These are phyloP conservation scores for Rhagonycha lutea DNA, from an alignment of 2,888 invertebrate genomes.

Conservation along the genomic window DNA sequence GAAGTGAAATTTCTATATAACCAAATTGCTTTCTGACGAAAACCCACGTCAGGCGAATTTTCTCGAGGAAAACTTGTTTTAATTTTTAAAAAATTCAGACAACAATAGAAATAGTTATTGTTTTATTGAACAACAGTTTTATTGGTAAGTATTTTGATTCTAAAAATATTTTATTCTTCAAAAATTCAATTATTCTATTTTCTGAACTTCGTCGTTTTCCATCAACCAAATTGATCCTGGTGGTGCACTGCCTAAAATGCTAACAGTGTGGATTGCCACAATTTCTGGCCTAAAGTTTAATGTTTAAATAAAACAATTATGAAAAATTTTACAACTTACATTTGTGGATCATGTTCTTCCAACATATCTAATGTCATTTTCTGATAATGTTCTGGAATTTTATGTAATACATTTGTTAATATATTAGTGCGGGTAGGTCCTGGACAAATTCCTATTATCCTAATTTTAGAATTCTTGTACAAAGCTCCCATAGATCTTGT, in stretches of 20 bases:
- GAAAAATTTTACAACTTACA: neutral
- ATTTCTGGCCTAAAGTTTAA: neutral
- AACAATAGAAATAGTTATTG: neutral
- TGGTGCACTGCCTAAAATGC: neutral
- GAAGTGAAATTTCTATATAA: too few relatives aligned
- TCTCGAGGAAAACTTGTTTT: too few relatives aligned
- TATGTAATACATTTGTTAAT: neutral
- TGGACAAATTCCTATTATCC: neutral
- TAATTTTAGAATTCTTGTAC: neutral
- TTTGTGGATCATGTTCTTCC: neutral
- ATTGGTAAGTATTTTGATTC: neutral
- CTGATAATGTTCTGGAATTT: neutral
- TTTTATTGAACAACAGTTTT: neutral
- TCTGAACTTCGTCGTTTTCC: neutral
- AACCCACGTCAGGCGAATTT: too few relatives aligned
- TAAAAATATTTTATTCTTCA: too few relatives aligned
- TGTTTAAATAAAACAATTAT: neutral
- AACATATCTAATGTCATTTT: neutral
- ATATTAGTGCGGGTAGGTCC: neutral
- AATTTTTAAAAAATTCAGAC: too few relatives aligned
- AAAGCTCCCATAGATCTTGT: neutral
- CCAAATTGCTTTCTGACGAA: too few relatives aligned
- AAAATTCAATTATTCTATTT: conserved; percentile 2
- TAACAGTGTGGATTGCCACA: neutral
- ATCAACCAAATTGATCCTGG: neutral